A percentile compares a stretch with the other conserved stretches of the same genome.
Conservation (phyloP, 2,888 invertebrate genomes). For the Lutraria lutraria region DNA sequence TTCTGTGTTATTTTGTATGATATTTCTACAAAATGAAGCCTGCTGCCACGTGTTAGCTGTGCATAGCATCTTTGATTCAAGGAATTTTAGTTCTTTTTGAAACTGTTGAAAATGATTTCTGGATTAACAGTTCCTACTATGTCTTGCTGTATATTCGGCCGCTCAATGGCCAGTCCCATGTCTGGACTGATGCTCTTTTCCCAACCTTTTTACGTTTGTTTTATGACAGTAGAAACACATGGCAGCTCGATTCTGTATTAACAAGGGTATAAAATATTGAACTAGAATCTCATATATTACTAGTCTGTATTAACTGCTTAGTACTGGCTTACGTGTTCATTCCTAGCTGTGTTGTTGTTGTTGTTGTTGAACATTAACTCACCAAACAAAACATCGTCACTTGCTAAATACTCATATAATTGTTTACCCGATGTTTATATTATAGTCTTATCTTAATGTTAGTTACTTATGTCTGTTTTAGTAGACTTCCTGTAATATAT, state of each 20-base stretch:
- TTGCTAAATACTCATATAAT: slow-evolving; percentile 32
- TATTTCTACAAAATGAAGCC: slow-evolving; percentile 20
- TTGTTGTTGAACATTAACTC: slow-evolving; percentile 31
- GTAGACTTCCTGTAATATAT: not conserved
- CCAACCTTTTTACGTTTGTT: too few species aligned
- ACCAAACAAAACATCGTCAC: slow-evolving; percentile 25
- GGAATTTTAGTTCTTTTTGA: too few species aligned
- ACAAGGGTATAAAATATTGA: slow-evolving; percentile 23
- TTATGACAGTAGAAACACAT: not conserved
- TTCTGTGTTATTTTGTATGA: not conserved
- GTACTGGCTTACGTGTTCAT: slow-evolving; percentile 37
- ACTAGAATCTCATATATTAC: slow-evolving; percentile 38
- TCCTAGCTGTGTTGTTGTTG: slow-evolving; percentile 27
- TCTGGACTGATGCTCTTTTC: too few species aligned
- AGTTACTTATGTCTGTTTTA: not conserved
- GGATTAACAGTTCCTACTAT: not conserved
- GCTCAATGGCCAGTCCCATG: too few species aligned
- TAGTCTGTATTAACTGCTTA: slow-evolving; percentile 42
- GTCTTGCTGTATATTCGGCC: not conserved
- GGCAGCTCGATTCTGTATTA: slow-evolving; percentile 13
- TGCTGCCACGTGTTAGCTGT: not conserved
- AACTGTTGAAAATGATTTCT: not conserved
- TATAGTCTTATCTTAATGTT: not conserved
- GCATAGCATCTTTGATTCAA: not conserved
- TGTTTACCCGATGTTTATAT: not conserved